Base-by-base conservation (phyloP, 2,113 vertebrate species). In the Poeciliopsis retropinna region DNA sequence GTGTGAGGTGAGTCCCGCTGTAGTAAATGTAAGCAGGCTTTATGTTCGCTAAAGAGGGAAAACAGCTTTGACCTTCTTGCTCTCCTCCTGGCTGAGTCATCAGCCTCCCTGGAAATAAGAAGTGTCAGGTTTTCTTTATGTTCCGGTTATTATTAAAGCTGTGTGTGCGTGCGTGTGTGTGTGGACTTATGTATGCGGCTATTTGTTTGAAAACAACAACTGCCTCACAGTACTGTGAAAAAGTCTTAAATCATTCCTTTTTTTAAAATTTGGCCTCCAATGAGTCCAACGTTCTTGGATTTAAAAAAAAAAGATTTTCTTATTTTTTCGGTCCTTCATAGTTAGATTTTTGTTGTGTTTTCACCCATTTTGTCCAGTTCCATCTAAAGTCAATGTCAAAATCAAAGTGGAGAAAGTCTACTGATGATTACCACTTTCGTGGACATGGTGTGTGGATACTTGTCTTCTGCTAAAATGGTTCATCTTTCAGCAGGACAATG, bases 61-160 rank as follows among this genome's bases (percentile, higher is more conserved):
- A 76, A 28, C 34, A 2, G 70, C 57, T 60, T 76, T 25, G 13
- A 83, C 78, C 83, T 85, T 30, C 39, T 60, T 62, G 67, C 79
- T 81, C 71, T 9, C 39, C 51, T 85, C 65, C 39, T 54, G 44
- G 79, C 84, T 88, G 84, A 88, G 75, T 85, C 81, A 87, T 27
- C 75, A 79, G 64, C 28, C 27, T 25, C 37, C 11, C 19, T 60
- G 29, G 41, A 11, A 74, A 81, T 60, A 67, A 60, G 10, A 71
- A 22, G 67, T 71, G 65, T 76, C 63, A 39, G 3, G 37, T 41
- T 51, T 57, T 19, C 70, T 75, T 74, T 68, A 14, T 81, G 47
- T 63, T 85, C 39, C 64, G 29, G 31, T 74, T 60, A 22, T 63
- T 73, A 31, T 70, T 28, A 68, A 34, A 2, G 17, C 22, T 54